These are phyloP conservation scores for Plutella xylostella DNA, from an alignment of 2,888 invertebrate genomes.

Conservation along the genomic window DNA sequence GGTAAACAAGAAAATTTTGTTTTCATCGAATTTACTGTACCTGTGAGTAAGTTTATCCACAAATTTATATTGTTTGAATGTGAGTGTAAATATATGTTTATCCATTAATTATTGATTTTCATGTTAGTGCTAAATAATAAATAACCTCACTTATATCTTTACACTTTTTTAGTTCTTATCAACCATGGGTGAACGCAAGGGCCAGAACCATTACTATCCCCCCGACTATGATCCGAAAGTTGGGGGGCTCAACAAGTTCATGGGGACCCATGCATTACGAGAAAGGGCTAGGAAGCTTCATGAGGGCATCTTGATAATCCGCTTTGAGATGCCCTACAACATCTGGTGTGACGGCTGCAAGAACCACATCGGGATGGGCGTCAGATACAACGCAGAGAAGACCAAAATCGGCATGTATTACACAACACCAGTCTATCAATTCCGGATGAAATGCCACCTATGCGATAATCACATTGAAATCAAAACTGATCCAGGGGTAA, in stretches of 20 bases:
- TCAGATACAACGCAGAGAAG: slow-evolving; percentile 95
- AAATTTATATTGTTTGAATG: too few relatives aligned
- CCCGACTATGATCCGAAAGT: slow-evolving; percentile 98
- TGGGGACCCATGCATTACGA: slow-evolving; percentile 93
- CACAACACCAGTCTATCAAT: slow-evolving; percentile 96
- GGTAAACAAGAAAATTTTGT: too few relatives aligned
- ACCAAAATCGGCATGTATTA: slow-evolving; percentile 97
- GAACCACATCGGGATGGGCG: slow-evolving; percentile 99
- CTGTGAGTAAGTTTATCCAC: too few relatives aligned
- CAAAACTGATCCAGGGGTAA: slow-evolving; percentile 96
- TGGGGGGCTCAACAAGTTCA: slow-evolving; percentile 94
- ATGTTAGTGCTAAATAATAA: too few relatives aligned
- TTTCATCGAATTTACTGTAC: too few relatives aligned
- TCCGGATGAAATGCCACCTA: slow-evolving; percentile 98
- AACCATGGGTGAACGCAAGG: slow-evolving; percentile 96
- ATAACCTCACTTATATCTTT: too few relatives aligned
- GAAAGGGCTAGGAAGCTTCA: slow-evolving; percentile 96
- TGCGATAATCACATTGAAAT: slow-evolving; percentile 98
- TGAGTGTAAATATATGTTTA: too few relatives aligned
- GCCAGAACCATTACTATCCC: slow-evolving; percentile 97
- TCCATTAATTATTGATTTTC: too few relatives aligned
- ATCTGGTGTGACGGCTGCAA: slow-evolving; percentile 99
- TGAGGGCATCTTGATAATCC: slow-evolving; percentile 93
- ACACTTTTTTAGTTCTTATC: too few relatives aligned
- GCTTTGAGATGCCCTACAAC: slow-evolving; percentile 99